Evolutionary conservation across 1,140 invertebrate genomes (phyloP), one percentile per base, ranked within the genome.

Genomic region (Agraylea sexmaculata): DNA sequence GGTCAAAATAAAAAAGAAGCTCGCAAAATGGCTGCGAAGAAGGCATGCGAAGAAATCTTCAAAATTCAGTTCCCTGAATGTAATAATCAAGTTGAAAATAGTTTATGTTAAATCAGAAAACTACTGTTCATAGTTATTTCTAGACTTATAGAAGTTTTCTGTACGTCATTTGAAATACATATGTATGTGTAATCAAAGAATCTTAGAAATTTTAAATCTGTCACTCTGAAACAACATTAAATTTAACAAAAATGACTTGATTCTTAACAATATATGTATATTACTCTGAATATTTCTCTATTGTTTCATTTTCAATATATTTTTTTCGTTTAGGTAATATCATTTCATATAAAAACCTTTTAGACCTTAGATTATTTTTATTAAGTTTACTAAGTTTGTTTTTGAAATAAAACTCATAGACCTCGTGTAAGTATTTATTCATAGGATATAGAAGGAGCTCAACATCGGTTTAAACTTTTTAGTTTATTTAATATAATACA

Each of bases 1-100:
- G 63, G 56, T 5, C 12, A 45, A 0, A 66, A 64, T 34, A 72
- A 73, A 51, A 70, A 70, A 43, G 64, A 71, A 34, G 70, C 70
- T 1, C 66, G 70, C 0, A 62, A 63, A 36, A 51, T 54, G 42
- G 69, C 69, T 15, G 70, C 70, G 8, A 57, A 58, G 6, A 56
- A 53, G 23, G 69, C 69, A 11, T 71, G 68, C 55, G 52, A 57
- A 38, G 53, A 52, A 12, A 36, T 73, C 2, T 71, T 69, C 49
- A 49, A 52, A 16, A 64, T 66, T n/a, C 4, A 34, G n/a, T 66
- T 59, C 51, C 38, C 52, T 8, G 45, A 51, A 21, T n/a, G n/a
- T n/a, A n/a, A n/a, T n/a, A n/a, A n/a, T n/a, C n/a, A n/a, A n/a
- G 23, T 25, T 8, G 23, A 7, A 8, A 7, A 7, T 25, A 25